phyloP scores from a whole-genome alignment of 2,888 invertebrate genomes.

The Esperia sulphurella region DNA sequence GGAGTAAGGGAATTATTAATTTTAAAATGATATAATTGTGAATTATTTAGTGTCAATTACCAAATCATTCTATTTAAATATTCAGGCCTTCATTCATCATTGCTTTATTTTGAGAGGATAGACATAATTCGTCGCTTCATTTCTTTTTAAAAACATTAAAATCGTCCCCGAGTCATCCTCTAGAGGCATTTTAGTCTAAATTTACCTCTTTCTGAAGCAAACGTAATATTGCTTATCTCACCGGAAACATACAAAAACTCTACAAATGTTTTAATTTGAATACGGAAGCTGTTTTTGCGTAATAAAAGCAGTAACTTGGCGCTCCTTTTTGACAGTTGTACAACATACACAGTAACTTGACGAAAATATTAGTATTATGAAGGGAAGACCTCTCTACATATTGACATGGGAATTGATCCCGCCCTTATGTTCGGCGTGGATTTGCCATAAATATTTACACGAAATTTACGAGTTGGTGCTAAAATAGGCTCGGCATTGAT shows the following conservation, averaged over 20 bases:
- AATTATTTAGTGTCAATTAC: too few species aligned
- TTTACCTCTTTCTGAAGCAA: slow-evolving; percentile 23
- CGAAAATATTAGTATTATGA: slow-evolving; percentile 2
- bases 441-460: slow-evolving; percentile 21
- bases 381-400: slow-evolving; percentile 4
- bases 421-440: slow-evolving; percentile 11
- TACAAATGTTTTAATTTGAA: slow-evolving; percentile 36
- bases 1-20: too few species aligned
- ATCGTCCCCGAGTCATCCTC: neutral
- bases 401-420: slow-evolving; percentile 8
- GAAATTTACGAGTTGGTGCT: slow-evolving; percentile 16
- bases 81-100: neutral
- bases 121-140: neutral
- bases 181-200: slow-evolving; percentile 19
- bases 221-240: slow-evolving; percentile 33
- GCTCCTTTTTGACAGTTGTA: neutral
- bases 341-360: neutral
- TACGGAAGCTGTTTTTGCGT: slow-evolving; percentile 27
- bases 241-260: slow-evolving; percentile 29
- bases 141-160: neutral
- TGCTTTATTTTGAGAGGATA: neutral
- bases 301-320: neutral
- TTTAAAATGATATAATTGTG: too few species aligned
- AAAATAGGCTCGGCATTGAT: neutral
- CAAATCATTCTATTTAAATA: too few species aligned